Conservation (phyloP, 2,888 invertebrate species). For the Drosophila kambysellisi region DNA sequence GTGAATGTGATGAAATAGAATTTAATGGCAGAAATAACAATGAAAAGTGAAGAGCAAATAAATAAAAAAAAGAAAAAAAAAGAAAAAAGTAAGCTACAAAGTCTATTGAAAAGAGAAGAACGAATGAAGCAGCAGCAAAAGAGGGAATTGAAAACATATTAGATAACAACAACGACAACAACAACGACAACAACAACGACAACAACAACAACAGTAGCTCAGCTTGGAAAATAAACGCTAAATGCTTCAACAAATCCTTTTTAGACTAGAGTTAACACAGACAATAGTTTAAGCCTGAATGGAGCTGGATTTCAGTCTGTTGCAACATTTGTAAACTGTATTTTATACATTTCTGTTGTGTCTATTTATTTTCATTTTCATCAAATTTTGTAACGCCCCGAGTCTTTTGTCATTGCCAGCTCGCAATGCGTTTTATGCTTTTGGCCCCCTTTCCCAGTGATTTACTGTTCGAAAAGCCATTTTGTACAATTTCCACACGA, state of each 20-base stretch:
- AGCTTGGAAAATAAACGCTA: slow-evolving; percentile 1
- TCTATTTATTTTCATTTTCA: slow-evolving; percentile 30
- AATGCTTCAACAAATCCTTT: slow-evolving; percentile 18
- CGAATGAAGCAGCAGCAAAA: slow-evolving; percentile 2
- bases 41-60: slow-evolving; percentile 68
- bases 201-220: neutral
- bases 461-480: slow-evolving; percentile 75
- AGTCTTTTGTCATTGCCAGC: slow-evolving; percentile 54
- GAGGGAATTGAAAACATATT: slow-evolving; percentile 1
- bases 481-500: slow-evolving; percentile 79
- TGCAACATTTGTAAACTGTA: neutral
- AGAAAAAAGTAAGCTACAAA: slow-evolving; percentile 50
- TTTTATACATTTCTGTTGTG: slow-evolving; percentile 5
- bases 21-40: slow-evolving; percentile 69
- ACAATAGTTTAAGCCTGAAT: neutral
- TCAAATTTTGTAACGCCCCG: slow-evolving; percentile 32
- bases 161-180: neutral
- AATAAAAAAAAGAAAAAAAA: slow-evolving; percentile 46
- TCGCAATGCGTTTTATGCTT: slow-evolving; percentile 16
- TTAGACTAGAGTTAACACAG: neutral
- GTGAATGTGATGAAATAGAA: slow-evolving; percentile 77
- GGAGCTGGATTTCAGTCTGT: neutral
- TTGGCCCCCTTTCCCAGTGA: slow-evolving; percentile 39
- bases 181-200: neutral
- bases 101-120: slow-evolving; percentile 36